These are phyloP conservation scores for Euplagia quadripunctaria DNA, from an alignment of 2,888 invertebrate genomes.

Conservation along the genomic window DNA sequence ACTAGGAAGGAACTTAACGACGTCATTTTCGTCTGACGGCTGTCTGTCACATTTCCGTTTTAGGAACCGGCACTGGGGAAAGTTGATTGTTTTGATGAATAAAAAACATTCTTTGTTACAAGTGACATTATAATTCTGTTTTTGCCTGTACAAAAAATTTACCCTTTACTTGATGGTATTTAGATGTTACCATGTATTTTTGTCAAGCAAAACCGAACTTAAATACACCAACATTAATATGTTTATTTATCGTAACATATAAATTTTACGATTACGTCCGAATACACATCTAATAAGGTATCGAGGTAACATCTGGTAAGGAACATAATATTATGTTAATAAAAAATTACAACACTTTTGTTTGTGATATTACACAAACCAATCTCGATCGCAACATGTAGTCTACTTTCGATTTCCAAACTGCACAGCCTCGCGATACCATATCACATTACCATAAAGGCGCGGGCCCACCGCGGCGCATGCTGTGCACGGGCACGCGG, in stretches of 20 bases:
- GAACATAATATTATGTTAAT: too few relatives aligned
- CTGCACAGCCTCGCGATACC: conserved; percentile 60
- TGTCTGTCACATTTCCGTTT: conserved; percentile 25
- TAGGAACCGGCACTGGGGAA: conserved; percentile 3
- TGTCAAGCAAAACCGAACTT: too few relatives aligned
- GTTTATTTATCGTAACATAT: too few relatives aligned
- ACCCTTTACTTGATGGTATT: too few relatives aligned
- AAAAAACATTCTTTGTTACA: neutral
- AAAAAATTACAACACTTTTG: conserved; percentile 37
- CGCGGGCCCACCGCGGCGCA: too few relatives aligned
- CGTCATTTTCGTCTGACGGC: conserved; percentile 26
- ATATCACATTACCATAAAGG: conserved; percentile 71
- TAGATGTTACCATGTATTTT: too few relatives aligned
- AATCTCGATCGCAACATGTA: conserved; percentile 67
- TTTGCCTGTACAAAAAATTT: too few relatives aligned
- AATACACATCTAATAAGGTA: too few relatives aligned
- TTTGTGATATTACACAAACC: conserved; percentile 47
- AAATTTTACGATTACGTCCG: too few relatives aligned
- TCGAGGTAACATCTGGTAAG: too few relatives aligned
- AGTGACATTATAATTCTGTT: neutral
- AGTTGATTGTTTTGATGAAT: conserved; percentile 5
- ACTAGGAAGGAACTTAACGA: conserved; percentile 38
- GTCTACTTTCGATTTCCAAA: conserved; percentile 81
- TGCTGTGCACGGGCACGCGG: too few relatives aligned
- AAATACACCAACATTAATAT: too few relatives aligned